phyloP scores from a whole-genome alignment of 2,797 vertebrate species.

The Myoxocephalus aenaeus region DNA sequence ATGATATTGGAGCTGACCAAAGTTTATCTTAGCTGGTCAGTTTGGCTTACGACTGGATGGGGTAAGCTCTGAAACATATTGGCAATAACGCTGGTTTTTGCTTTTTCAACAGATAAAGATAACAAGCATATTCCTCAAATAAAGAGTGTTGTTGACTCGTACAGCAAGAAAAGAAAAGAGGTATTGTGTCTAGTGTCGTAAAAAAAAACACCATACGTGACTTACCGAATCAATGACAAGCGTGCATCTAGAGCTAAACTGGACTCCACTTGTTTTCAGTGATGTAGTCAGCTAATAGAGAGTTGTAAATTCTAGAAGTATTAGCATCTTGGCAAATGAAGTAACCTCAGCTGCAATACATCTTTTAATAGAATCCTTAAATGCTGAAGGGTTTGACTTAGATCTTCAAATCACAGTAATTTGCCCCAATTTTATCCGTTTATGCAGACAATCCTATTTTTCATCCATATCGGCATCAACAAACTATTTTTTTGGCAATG shows the following conservation, averaged over 20 bases:
- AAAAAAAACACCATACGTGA: not conserved
- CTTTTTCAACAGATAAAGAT: not conserved
- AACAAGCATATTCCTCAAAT: not conserved
- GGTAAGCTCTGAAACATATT: constrained; percentile 4
- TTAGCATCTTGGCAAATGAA: constrained; percentile 12
- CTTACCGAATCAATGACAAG: not conserved
- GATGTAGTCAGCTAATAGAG: not conserved
- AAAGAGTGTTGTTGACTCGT: not conserved
- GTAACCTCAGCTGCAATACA: not conserved
- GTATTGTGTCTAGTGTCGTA: not conserved
- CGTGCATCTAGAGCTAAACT: not conserved
- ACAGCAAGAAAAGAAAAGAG: not conserved
- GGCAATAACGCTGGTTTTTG: not conserved
- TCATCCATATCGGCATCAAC: not conserved
- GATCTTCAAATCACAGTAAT: constrained; percentile 5
- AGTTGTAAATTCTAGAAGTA: not conserved
- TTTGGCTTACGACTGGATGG: not conserved
- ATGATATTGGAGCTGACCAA: too few species aligned
- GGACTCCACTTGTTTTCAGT: not conserved
- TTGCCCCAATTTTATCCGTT: not conserved
- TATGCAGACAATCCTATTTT: not conserved
- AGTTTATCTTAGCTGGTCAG: not conserved
- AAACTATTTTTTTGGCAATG: not conserved
- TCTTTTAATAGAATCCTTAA: constrained; percentile 10
- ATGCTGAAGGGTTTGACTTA: constrained; percentile 1